These are phyloP conservation scores for Eurypyga helias DNA, from an alignment of 2,113 vertebrate species.

Conservation along the genomic window DNA sequence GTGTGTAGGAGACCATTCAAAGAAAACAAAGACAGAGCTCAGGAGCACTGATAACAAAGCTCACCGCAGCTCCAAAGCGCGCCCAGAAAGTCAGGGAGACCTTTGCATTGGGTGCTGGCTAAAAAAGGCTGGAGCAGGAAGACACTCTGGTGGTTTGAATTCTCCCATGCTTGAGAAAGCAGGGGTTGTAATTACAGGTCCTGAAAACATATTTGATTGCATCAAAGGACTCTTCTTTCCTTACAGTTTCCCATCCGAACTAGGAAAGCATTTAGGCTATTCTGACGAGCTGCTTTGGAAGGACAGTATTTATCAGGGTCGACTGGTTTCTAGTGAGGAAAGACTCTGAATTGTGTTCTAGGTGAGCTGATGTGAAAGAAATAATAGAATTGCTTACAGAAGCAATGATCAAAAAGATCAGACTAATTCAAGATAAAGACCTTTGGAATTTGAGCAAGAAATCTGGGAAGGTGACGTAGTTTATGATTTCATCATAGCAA, in stretches of 20 bases:
- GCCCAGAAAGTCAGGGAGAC: background rate
- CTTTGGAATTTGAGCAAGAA: conserved; percentile 7
- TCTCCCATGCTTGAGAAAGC: background rate
- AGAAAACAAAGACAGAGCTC: background rate
- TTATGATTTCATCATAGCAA: conserved; percentile 8
- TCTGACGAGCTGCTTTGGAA: background rate
- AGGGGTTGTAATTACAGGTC: background rate
- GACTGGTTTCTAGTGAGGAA: background rate
- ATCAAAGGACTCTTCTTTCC: background rate
- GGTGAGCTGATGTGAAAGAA: background rate
- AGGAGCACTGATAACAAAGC: background rate
- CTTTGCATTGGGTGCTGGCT: background rate
- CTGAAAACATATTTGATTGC: background rate
- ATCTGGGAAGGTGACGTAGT: background rate
- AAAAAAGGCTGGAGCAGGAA: background rate
- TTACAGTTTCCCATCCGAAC: background rate
- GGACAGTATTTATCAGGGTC: background rate
- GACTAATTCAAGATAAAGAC: background rate
- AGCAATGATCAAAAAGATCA: background rate
- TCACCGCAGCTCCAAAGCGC: background rate
- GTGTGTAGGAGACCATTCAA: background rate
- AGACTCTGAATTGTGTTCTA: background rate
- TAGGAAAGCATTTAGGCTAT: background rate
- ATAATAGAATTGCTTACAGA: background rate
- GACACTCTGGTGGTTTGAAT: background rate